Percentiles rank a stretch among this genome's conserved stretches.
Evolutionary conservation across 1,140 invertebrate genomes (phyloP).

Genomic region (Euglossa dilemma): DNA sequence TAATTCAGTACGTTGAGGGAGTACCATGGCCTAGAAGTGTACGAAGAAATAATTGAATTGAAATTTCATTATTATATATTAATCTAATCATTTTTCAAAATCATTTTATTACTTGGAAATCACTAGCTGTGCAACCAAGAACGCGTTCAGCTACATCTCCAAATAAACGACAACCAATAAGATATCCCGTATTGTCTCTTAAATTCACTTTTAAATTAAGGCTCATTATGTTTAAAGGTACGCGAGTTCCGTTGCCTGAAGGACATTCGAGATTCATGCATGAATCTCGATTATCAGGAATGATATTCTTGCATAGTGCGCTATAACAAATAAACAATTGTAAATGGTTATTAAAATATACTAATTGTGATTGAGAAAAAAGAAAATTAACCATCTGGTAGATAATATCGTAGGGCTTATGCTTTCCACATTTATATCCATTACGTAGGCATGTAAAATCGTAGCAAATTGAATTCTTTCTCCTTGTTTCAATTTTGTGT

Average conservation of each 20-base stretch:
- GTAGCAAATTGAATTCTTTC: conserved; percentile 78
- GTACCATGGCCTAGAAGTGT: conserved; percentile 68
- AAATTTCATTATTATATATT: background rate
- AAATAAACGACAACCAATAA: conserved; percentile 77
- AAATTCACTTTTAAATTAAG: conserved; percentile 79
- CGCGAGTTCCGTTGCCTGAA: conserved; percentile 75
- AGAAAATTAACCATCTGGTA: conserved; percentile 72
- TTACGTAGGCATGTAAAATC: conserved; percentile 77
- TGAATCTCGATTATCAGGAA: conserved; percentile 70
- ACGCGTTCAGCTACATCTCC: conserved; percentile 75
- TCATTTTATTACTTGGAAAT: conserved; percentile 68
- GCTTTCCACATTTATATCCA: conserved; percentile 79
- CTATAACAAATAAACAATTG: conserved; percentile 57
- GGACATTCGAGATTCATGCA: conserved; percentile 81
- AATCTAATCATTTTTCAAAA: background rate
- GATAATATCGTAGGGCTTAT: conserved; percentile 57
- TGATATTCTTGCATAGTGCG: conserved; percentile 75
- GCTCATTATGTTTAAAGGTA: conserved; percentile 69
- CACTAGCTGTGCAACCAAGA: conserved; percentile 69
- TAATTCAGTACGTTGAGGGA: conserved; percentile 66
- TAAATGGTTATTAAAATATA: background rate
- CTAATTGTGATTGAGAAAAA: background rate
- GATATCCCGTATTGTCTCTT: conserved; percentile 80
- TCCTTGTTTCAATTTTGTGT: conserved; percentile 44
- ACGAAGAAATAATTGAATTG: background rate